Percentiles rank a stretch among this genome's conserved stretches.
phyloP scores from a whole-genome alignment of 1,140 invertebrate species.

The Dreissena rostriformis region DNA sequence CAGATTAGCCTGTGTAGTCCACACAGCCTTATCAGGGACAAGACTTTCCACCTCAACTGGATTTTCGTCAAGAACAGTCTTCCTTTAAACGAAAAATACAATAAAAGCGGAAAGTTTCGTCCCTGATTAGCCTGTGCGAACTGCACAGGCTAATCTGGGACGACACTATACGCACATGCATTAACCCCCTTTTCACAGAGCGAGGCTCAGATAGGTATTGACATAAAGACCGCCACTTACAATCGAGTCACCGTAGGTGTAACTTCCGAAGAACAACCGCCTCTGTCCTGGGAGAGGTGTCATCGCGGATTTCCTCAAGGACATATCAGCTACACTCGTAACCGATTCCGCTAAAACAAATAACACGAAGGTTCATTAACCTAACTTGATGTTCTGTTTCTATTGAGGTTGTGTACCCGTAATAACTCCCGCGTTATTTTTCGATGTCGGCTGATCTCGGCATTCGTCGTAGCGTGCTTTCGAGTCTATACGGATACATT shows the following conservation, averaged over 20 bases:
- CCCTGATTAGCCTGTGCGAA: too few relatives aligned
- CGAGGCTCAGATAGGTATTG: not conserved
- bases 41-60: too few relatives aligned
- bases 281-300: conserved; percentile 14
- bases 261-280: conserved; percentile 40
- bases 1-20: too few relatives aligned
- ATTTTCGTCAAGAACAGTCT: too few relatives aligned
- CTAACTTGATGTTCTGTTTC: not conserved
- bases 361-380: not conserved
- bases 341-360: conserved; percentile 19
- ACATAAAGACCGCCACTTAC: not conserved
- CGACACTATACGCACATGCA: not conserved
- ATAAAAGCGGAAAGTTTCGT: too few relatives aligned
- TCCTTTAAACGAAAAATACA: too few relatives aligned
- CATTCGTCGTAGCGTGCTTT: too few relatives aligned
- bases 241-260: conserved; percentile 26
- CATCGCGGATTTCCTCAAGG: not conserved
- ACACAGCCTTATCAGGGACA: too few relatives aligned
- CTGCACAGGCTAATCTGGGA: too few relatives aligned
- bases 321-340: conserved; percentile 30
- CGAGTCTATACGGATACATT: too few relatives aligned
- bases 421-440: not conserved
- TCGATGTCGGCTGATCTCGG: too few relatives aligned
- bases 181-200: not conserved
- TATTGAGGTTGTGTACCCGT: not conserved